Base-by-base conservation (phyloP, 2,113 vertebrate genomes). In the Raphicerus campestris region DNA sequence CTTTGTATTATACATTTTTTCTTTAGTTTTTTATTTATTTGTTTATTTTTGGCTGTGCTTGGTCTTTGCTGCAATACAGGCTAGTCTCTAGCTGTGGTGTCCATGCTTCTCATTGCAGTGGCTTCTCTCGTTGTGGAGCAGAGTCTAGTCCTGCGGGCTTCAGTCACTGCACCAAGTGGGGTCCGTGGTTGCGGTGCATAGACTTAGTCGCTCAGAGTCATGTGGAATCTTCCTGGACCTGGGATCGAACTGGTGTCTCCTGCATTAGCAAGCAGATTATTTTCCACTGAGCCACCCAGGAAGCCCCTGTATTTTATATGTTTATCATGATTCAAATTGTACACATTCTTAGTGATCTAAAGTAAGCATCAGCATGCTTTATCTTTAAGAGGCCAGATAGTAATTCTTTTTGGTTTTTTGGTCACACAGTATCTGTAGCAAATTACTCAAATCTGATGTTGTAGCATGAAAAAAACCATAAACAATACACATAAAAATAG, bases 91-190 rank as follows among this genome's bases (percentile, higher is more conserved):
- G 35, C 28, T 42, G 35, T 24, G 35, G 1, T 42, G 35, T 10
- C 11, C 6, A 0, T 1, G 6, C 35, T 14, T 75, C 35, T 75
- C 35, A 2, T 42, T 14, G 70, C n/a, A 42, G 22, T 7, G 35
- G 35, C 35, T 75, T 75, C 35, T 24, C 20, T 22, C 42, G 17
- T 22, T 22, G 22, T 24, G 70, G 70, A 75, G 35, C 5, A 26
- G 11, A 3, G 1, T 26, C 22, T 14, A 42, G 35, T 39, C 2
- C 0, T 22, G n/a, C 1, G 2, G 19, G 66, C 66, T 39, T 39
- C 35, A 26, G 35, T 75, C 35, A 26, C 2, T 14, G 70, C 35
- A 20, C 4, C n/a, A 75, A 24, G 22, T 42, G 35, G 35, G 70
- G 22, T 75, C 35, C 0, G 6, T 10, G 22, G 1, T 42, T 42